A percentile compares a stretch with the other conserved stretches of the same genome.
Conservation (phyloP, 2,888 invertebrate genomes). For the Harpalus rubripes region DNA sequence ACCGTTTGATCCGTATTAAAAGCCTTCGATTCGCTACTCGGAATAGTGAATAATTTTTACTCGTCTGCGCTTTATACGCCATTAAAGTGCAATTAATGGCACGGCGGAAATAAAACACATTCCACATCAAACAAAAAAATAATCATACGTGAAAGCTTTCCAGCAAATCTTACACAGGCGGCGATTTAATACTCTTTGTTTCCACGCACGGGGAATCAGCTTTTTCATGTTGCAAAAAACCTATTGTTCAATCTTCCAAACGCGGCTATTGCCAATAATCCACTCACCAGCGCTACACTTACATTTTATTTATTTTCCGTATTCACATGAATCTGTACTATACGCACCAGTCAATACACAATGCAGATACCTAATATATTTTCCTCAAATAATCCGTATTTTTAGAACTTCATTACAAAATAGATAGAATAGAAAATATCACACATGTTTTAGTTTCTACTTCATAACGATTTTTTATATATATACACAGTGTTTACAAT, state of each 20-base stretch:
- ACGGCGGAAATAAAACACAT: constrained; percentile 34
- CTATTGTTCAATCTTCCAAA: constrained; percentile 28
- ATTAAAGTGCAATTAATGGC: constrained; percentile 64
- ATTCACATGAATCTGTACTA: background rate
- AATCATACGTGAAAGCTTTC: constrained; percentile 51
- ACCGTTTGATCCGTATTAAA: constrained; percentile 60
- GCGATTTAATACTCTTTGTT: constrained; percentile 39
- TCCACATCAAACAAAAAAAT: constrained; percentile 46
- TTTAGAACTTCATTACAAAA: background rate
- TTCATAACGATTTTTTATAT: too few species aligned
- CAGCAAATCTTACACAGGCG: constrained; percentile 37
- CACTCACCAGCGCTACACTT: background rate
- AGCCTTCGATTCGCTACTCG: constrained; percentile 53
- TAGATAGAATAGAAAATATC: background rate
- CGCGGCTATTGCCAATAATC: constrained; percentile 1
- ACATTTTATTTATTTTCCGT: background rate
- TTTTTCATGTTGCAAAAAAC: constrained; percentile 20
- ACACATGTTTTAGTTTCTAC: too few species aligned
- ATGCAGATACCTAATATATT: background rate
- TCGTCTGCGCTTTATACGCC: constrained; percentile 51
- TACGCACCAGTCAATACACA: background rate
- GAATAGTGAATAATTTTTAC: constrained; percentile 64
- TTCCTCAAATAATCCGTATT: background rate
- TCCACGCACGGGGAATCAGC: constrained; percentile 2
- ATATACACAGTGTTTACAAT: too few species aligned